A percentile compares a stretch with the other conserved stretches of the same genome.
Evolutionary conservation across 30 jellyfish, hydroid and myxozoan species (phyloP).

Genomic region (Mastigias papua): DNA sequence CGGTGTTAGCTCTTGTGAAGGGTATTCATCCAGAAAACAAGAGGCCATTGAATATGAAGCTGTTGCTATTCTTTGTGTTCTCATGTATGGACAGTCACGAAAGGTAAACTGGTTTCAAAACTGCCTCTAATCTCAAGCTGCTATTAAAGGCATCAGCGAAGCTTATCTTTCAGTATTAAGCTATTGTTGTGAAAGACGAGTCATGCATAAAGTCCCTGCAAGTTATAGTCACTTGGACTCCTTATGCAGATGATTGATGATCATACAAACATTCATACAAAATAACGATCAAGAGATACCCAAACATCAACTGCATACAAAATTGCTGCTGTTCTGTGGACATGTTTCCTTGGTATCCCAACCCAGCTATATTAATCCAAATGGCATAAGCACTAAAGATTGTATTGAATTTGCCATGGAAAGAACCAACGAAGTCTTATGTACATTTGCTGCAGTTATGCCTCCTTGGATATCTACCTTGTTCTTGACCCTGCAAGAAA

Average conservation of each 20-base stretch:
- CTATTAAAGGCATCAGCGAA: too few species aligned
- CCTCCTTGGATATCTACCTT: slow-evolving; percentile 28
- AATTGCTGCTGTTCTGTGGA: slow-evolving; percentile 35
- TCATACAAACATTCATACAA: slow-evolving; percentile 18
- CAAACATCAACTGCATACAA: slow-evolving; percentile 19
- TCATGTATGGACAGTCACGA: slow-evolving; percentile 20
- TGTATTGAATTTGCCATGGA: background rate
- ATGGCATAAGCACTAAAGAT: background rate
- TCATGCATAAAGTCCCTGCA: too few species aligned
- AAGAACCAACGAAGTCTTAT: background rate
- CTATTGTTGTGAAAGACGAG: too few species aligned
- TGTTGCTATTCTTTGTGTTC: slow-evolving; percentile 2
- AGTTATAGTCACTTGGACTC: too few species aligned
- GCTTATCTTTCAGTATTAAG: too few species aligned
- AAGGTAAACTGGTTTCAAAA: too few species aligned
- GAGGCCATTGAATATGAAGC: background rate
- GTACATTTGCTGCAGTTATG: slow-evolving; percentile 3
- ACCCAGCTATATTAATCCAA: background rate
- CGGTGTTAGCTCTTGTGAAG: background rate
- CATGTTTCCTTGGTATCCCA: slow-evolving; percentile 13
- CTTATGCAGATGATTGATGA: too few species aligned
- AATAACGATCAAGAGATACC: background rate
- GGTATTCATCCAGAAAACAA: background rate
- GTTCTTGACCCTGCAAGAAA: slow-evolving; percentile 16
- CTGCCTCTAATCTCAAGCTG: too few species aligned